These are phyloP conservation scores for Drosophila picticornis DNA, from an alignment of 2,888 invertebrate genomes.

Conservation along the genomic window DNA sequence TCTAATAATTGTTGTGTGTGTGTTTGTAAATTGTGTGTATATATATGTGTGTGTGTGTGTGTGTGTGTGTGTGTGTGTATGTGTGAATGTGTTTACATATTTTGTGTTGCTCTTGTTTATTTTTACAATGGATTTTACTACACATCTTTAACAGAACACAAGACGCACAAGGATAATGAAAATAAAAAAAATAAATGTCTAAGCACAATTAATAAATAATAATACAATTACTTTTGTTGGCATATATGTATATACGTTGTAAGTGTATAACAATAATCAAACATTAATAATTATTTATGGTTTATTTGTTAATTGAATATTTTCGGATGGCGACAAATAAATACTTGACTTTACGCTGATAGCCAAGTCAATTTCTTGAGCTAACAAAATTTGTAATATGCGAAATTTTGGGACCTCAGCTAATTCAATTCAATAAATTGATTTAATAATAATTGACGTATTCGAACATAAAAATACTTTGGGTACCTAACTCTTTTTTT, in stretches of 20 bases:
- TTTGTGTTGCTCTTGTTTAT: not conserved
- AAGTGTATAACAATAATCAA: conserved; percentile 39
- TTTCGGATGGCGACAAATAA: conserved; percentile 65
- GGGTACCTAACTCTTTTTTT: conserved; percentile 35
- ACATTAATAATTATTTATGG: conserved; percentile 46
- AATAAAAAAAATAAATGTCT: conserved; percentile 14
- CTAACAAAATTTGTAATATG: conserved; percentile 19
- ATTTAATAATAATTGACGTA: conserved; percentile 56
- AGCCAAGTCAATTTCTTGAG: conserved; percentile 9
- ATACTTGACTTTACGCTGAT: conserved; percentile 44
- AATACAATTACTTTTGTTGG: conserved; percentile 59
- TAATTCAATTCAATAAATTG: conserved; percentile 24
- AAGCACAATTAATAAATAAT: conserved; percentile 58
- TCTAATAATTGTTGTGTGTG: conserved; percentile 37
- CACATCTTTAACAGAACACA: conserved; percentile 34
- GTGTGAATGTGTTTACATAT: conserved; percentile 4
- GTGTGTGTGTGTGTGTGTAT: not conserved
- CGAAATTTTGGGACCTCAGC: conserved; percentile 19
- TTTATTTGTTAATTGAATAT: conserved; percentile 27
- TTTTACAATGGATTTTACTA: conserved; percentile 24
- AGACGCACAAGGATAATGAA: conserved; percentile 14
- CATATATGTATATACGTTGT: conserved; percentile 31
- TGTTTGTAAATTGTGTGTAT: conserved; percentile 14
- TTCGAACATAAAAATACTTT: conserved; percentile 79
- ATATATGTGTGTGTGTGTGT: conserved; percentile 10